Base-by-base conservation (phyloP, 1,140 invertebrate species). In the Aphaenogaster ashmeadi region DNA sequence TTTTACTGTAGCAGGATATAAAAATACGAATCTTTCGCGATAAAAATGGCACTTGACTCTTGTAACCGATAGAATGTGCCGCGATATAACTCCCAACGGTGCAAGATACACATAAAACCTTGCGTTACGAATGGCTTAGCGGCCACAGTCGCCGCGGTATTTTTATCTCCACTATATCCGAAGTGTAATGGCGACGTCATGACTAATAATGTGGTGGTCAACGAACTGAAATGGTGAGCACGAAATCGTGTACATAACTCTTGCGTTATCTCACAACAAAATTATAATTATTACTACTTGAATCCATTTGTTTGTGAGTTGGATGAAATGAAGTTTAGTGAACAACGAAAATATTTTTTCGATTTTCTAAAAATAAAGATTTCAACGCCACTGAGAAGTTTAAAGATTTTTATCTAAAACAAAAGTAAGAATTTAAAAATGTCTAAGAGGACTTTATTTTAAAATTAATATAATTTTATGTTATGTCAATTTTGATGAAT, bases 111-210 rank as follows among this genome's bases (percentile, higher is more conserved):
- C 27, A 60, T 86, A 79, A 33, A 87, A 56, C 27, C 11, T 38
- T 9, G 33, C 41, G 86, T 58, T 69, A 79, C 47, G 50, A 67
- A 67, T 67, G 58, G 27, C 33, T 54, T 64, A 27, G 66, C 62
- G 54, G 44, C 47, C n/a, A 27, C 41, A 72, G 66, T 60, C 27
- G 38, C 41, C 44, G n/a, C 56, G 27, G 33, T 90, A 89, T 87
- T 89, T 89, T 89, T 87, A 87, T 84, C 79, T 52, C n/a, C 8
- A 60, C 36, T 86, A 50, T 89, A 58, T 79, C 18, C 21, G 41
- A 87, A 41, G 74, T 41, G 41, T 58, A 69, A 44, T 83, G 47
- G 38, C 71, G 62, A 36, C 67, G 41, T 52, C 66, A 27, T 15
- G 77, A 33, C 69, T 66, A 50, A 8, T 36, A 77, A 67, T 11